These are phyloP conservation scores for Psilanteris sp. DNA, from an alignment of 1,140 invertebrate genomes.

Conservation along the genomic window DNA sequence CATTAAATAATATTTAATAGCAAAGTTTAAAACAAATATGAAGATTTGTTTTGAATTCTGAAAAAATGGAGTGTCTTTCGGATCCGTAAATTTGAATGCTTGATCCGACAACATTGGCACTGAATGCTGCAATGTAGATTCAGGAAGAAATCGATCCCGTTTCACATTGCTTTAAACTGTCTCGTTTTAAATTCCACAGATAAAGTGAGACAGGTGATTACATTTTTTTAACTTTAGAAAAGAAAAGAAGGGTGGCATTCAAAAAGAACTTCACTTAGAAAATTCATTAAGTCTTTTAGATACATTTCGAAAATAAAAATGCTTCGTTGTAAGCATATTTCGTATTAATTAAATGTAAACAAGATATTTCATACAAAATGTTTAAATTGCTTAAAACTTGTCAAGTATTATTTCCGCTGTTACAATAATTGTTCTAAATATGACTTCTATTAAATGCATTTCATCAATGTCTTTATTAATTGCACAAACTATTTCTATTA, in stretches of 20 bases:
- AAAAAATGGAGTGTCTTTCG: constrained; percentile 16
- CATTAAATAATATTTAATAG: no score
- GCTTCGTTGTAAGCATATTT: no score
- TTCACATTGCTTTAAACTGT: constrained; percentile 27
- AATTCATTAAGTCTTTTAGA: constrained; percentile 39
- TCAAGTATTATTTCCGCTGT: no score
- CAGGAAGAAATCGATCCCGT: constrained; percentile 13
- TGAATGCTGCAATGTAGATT: constrained; percentile 22
- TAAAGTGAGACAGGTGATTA: constrained; percentile 15
- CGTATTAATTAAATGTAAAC: no score
- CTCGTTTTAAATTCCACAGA: constrained; percentile 8
- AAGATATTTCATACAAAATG: no score
- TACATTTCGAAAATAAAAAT: no score
- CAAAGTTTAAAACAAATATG: no score
- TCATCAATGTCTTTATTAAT: no score
- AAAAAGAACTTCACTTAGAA: constrained; percentile 25
- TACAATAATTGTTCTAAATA: no score
- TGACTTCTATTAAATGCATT: no score
- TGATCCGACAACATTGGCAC: constrained; percentile 23
- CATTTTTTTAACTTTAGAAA: constrained; percentile 20
- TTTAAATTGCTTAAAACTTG: no score
- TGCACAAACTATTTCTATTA: no score
- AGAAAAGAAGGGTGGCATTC: constrained; percentile 1
- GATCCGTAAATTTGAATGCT: constrained; percentile 23
- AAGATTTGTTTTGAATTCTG: constrained; percentile 17